Conservation (phyloP, 2,797 vertebrate species). For the Lerista edwardsae region DNA sequence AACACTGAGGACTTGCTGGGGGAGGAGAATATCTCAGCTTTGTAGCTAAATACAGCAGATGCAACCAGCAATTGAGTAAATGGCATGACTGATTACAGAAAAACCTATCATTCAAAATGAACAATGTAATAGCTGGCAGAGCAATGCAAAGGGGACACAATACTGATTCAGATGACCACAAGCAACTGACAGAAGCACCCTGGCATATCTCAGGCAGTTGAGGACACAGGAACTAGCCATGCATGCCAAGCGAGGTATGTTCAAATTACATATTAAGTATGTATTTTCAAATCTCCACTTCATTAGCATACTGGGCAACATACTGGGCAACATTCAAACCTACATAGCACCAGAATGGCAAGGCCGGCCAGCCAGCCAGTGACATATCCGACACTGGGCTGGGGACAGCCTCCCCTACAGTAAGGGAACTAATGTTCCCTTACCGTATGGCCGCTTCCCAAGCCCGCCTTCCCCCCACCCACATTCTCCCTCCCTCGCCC, state of each 20-base stretch:
- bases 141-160: background rate
- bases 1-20: conserved; percentile 51
- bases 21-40: conserved; percentile 52
- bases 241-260: background rate
- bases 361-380: too few relatives aligned
- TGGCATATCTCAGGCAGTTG: background rate
- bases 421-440: too few relatives aligned
- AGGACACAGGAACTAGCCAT: background rate
- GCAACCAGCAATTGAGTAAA: conserved; percentile 19
- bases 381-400: too few relatives aligned
- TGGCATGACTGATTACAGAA: background rate
- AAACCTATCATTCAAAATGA: background rate
- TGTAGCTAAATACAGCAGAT: conserved; percentile 56
- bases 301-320: background rate
- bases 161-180: background rate
- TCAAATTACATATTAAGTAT: background rate
- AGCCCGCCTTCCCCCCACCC: too few relatives aligned
- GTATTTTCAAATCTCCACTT: background rate
- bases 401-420: too few relatives aligned
- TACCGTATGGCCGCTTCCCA: too few relatives aligned
- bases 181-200: background rate
- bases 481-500: too few relatives aligned
- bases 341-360: too few relatives aligned
- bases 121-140: background rate
- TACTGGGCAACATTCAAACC: too few relatives aligned